Percentiles rank a stretch among this genome's conserved stretches.
phyloP scores from a whole-genome alignment of 2,888 invertebrate species.

The Ophonus ardosiacus region DNA sequence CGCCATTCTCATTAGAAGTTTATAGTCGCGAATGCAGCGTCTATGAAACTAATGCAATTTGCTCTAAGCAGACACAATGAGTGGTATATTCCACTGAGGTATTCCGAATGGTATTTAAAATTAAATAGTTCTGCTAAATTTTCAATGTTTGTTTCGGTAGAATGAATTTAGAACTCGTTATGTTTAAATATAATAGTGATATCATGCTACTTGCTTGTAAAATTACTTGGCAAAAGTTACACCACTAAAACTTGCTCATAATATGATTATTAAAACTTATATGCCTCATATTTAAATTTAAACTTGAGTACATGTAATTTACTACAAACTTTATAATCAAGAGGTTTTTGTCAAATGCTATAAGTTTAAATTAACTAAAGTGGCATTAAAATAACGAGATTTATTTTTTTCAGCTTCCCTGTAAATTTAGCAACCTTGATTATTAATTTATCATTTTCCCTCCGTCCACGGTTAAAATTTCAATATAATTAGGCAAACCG shows the following conservation, averaged over 20 bases:
- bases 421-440: no score
- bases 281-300: neutral
- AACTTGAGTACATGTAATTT: neutral
- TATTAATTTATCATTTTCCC: no score
- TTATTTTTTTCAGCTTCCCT: no score
- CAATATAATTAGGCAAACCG: no score
- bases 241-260: neutral
- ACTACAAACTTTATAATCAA: no score
- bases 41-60: constrained; percentile 38
- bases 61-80: constrained; percentile 36
- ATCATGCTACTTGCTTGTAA: constrained; percentile 1
- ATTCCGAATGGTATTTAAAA: constrained; percentile 31
- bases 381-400: no score
- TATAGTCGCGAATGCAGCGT: constrained; percentile 20
- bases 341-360: neutral
- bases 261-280: neutral
- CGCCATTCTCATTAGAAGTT: constrained; percentile 46
- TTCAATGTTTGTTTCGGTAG: constrained; percentile 19
- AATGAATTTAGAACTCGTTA: constrained; percentile 11
- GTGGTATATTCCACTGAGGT: constrained; percentile 22
- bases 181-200: constrained; percentile 12
- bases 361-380: no score
- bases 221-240: constrained; percentile 10
- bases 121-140: constrained; percentile 30
- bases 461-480: no score